These are phyloP conservation scores for Rhinolophus sinicus DNA, from an alignment of 2,113 vertebrate species.

Conservation along the genomic window DNA sequence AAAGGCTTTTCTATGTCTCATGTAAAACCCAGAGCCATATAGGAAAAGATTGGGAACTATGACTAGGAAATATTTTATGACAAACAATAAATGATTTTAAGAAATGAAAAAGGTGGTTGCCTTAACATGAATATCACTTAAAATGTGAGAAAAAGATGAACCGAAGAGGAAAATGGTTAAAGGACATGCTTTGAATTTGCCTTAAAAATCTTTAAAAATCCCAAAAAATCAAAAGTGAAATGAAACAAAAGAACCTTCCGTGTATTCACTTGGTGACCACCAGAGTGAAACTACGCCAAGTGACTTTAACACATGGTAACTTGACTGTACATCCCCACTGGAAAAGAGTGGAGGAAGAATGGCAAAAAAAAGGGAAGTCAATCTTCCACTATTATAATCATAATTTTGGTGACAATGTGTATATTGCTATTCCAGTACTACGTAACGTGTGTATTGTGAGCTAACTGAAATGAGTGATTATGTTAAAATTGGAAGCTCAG, in stretches of 20 bases:
- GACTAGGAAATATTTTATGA: background rate
- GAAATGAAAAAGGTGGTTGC: background rate
- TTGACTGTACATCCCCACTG: background rate
- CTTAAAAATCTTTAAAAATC: background rate
- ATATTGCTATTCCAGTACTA: background rate
- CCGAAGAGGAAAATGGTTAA: background rate
- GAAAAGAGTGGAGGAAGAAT: background rate
- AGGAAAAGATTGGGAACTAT: background rate
- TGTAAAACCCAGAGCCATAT: background rate
- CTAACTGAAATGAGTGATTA: background rate
- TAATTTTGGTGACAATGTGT: background rate
- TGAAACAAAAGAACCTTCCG: background rate
- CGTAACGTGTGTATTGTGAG: background rate
- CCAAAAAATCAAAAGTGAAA: background rate
- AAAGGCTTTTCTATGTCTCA: background rate
- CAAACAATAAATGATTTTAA: background rate
- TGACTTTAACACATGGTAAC: background rate
- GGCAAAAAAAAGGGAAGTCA: background rate
- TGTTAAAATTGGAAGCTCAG: background rate
- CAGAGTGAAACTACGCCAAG: background rate
- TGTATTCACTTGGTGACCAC: background rate
- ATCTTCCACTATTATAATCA: background rate
- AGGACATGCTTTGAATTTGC: too few relatives aligned
- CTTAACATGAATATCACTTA: background rate
- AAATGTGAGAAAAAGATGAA: conserved; percentile 24